Conservation (phyloP, 1,140 invertebrate species). For the Drosophila ohnishii region DNA sequence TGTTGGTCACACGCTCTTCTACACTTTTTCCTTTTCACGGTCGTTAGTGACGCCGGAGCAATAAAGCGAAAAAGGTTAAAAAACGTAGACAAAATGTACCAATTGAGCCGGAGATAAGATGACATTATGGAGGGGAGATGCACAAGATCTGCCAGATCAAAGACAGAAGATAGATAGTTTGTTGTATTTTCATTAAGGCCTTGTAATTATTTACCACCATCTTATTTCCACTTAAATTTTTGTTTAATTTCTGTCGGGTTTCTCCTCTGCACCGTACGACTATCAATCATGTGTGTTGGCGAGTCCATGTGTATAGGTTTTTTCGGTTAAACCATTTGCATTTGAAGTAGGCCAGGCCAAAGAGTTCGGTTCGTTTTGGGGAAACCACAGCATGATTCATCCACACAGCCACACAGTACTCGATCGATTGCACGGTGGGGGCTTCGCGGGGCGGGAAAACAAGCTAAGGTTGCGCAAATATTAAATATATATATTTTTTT, state of each 20-base stretch:
- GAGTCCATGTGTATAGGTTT: neutral
- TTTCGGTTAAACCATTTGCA: conserved; percentile 44
- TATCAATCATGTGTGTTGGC: conserved; percentile 24
- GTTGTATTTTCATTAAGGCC: conserved; percentile 17
- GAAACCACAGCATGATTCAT: conserved; percentile 72
- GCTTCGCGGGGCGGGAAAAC: conserved; percentile 7
- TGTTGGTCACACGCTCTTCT: conserved; percentile 74
- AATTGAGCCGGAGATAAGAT: conserved; percentile 32
- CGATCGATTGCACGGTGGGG: conserved; percentile 28
- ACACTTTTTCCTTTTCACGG: conserved; percentile 71
- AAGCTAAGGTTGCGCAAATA: conserved; percentile 69
- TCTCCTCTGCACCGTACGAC: conserved; percentile 18
- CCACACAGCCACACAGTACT: conserved; percentile 39
- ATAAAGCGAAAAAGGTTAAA: conserved; percentile 26
- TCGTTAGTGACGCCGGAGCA: conserved; percentile 62
- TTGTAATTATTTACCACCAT: conserved; percentile 34
- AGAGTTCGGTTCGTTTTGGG: conserved; percentile 46
- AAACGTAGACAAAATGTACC: conserved; percentile 19
- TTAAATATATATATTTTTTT: conserved; percentile 15
- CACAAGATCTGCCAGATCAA: neutral
- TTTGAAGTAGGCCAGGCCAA: conserved; percentile 66
- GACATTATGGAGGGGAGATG: neutral
- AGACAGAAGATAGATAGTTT: conserved; percentile 1
- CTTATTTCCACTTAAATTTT: conserved; percentile 11
- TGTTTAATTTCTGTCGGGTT: conserved; percentile 29